Evolutionary conservation across 2,888 invertebrate species (phyloP), one percentile per base, ranked within the genome.

Genomic region (Anodontia alba): DNA sequence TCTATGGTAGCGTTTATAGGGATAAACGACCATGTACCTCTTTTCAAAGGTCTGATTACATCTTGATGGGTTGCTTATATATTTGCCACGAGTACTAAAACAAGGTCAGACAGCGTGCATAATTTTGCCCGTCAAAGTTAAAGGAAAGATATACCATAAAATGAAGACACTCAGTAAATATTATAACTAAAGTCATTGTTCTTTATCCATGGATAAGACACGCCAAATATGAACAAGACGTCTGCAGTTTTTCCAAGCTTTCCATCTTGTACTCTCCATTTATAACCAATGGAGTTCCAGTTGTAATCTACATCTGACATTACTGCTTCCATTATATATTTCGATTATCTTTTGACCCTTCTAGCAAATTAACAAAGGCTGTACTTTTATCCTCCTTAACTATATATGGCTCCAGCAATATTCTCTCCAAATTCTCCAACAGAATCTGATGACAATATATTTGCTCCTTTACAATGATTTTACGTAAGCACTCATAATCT

Each of bases 41-140:
- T 36, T 42, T 81, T 33, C 10, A 87, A 38, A 10, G 84, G 68
- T 17, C 77, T 80, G 15, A 69, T 54, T 36, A 79, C 67, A 15
- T 81, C 84, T n/a, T 87, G 83, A 51, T 87, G 86, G 20, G 85
- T 54, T 36, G 49, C 69, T 29, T 89, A 84, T 42, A 87, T 76
- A 46, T 87, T 0, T 8, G 54, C 54, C 17, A 46, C 46, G 17
- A 54, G 23, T 26, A 85, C 49, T 1, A 75, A 72, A 82, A 84
- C 73, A 43, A 86, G 7, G 76, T 81, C 8, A 85, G 67, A 71
- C 81, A 86, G 29, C 87, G 31, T 15, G 86, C 81, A 78, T 83
- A 84, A 57, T 86, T 43, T 26, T 87, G 83, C 49, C 84, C 81
- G 36, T 73, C 83, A 75, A 83, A 88, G 42, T 80, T 86, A 70